Evolutionary conservation across 2,113 vertebrate genomes (phyloP).

Genomic region (Montifringilla adamsi): DNA sequence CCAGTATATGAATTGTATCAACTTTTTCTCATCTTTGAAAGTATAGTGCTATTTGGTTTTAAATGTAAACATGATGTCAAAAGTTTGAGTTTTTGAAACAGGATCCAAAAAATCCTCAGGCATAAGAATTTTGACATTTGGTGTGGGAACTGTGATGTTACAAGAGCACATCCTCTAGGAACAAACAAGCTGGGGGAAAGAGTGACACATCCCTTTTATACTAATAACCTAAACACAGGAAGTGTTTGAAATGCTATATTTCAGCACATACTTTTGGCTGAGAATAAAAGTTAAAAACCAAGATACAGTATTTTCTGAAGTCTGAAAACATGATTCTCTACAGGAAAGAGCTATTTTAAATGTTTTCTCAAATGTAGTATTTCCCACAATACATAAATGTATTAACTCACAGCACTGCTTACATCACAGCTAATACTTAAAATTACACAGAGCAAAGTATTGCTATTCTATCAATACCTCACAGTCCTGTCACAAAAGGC

Average conservation of each 20-base stretch:
- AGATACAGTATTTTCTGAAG: neutral
- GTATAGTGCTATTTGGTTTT: neutral
- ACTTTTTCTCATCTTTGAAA: neutral
- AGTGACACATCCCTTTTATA: constrained; percentile 45
- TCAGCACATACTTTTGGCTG: neutral
- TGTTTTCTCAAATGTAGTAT: neutral
- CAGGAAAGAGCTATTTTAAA: neutral
- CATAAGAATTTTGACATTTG: constrained; percentile 51
- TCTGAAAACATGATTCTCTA: neutral
- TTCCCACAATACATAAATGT: neutral
- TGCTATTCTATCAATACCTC: neutral
- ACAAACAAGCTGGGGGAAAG: constrained; percentile 61
- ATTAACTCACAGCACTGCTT: neutral
- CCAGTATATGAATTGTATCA: neutral
- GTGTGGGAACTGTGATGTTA: constrained; percentile 68
- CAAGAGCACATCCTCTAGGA: constrained; percentile 43
- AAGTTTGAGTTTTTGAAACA: constrained; percentile 20
- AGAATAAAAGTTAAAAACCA: neutral
- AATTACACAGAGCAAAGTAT: neutral
- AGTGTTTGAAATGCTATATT: constrained; percentile 28
- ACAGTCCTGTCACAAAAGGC: neutral
- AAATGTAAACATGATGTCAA: constrained; percentile 5
- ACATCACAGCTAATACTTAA: neutral
- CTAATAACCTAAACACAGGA: constrained; percentile 38
- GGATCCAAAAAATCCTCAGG: constrained; percentile 13